phyloP scores from a whole-genome alignment of 1,140 invertebrate species.

The Melitaea cinxia region DNA sequence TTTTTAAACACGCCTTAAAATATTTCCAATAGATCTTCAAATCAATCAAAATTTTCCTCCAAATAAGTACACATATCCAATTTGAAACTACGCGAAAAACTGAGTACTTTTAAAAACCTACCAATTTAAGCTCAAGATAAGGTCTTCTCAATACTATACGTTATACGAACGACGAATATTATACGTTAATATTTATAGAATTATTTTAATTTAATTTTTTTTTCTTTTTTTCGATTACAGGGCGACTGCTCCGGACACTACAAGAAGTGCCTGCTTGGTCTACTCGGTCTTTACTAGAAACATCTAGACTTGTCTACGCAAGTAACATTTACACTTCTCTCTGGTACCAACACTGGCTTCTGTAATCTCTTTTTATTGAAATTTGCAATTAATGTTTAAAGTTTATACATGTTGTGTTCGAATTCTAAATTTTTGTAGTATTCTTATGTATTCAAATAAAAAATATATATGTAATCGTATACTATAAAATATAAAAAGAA shows the following conservation, averaged over 20 bases:
- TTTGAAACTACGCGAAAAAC: too few relatives aligned
- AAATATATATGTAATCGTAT: neutral
- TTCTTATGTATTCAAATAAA: neutral
- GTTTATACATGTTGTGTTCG: neutral
- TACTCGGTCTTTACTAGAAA: slow-evolving; percentile 83
- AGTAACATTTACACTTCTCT: neutral
- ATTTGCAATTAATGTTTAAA: neutral
- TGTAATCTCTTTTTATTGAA: neutral
- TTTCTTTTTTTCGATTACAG: slow-evolving; percentile 81
- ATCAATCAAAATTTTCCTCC: too few relatives aligned
- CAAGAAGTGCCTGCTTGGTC: slow-evolving; percentile 88
- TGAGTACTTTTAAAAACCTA: too few relatives aligned
- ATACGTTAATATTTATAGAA: too few relatives aligned
- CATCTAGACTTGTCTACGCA: too few relatives aligned
- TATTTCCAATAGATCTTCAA: too few relatives aligned
- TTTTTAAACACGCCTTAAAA: too few relatives aligned
- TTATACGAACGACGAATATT: too few relatives aligned
- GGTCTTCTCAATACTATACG: too few relatives aligned
- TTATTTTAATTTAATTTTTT: neutral
- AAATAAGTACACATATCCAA: too few relatives aligned
- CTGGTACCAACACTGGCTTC: neutral
- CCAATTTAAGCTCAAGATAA: too few relatives aligned
- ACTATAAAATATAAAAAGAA: too few relatives aligned
- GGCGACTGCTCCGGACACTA: slow-evolving; percentile 92
- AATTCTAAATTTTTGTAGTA: neutral